Evolutionary conservation across 2,888 invertebrate species (phyloP), one percentile per base, ranked within the genome.

Genomic region (Mythimna loreyi): DNA sequence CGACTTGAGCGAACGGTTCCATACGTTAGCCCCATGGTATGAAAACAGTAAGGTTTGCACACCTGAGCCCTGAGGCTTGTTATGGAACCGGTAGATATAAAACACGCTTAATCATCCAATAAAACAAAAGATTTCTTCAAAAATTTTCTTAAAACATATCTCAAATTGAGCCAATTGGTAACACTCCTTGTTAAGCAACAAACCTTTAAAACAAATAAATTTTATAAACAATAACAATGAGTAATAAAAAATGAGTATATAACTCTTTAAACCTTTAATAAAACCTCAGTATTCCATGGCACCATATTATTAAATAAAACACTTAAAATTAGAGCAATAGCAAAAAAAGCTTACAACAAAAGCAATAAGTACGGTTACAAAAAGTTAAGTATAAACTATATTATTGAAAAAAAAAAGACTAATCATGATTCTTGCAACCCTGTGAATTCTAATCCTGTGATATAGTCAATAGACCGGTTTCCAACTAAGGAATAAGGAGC

Each of bases 391-490:
- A 61, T 50, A 78, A 78, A 71, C 9, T 68, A 79, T 62, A 67
- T 72, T 72, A 70, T 77, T 69, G 64, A 69, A 82, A 69, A 61
- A 80, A 80, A 66, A 85, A 82, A 78, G 67, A 86, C 84, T 86
- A 86, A 82, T 69, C 80, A 79, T 89, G 86, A 87, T 89, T 85
- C 82, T 89, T 89, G 90, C 88, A 92, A 94, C 94, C 94, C 94
- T 94, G 94, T 94, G 91, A 91, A 91, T 90, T 93, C 92, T 94
- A 92, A 93, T 90, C 90, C 89, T 92, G 93, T 92, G 92, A 92
- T 90, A 89, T 87, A 88, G 87, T 90, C 85, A 87, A 88, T 86
- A 89, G 85, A 87, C 83, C 85, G 87, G 83, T 87, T 86, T 88
- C 85, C 89, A 89, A 91, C 88, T 87, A 91, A 83, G 86, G 89